phyloP scores from a whole-genome alignment of 2,113 vertebrate genomes.

The Alosa alosa region DNA sequence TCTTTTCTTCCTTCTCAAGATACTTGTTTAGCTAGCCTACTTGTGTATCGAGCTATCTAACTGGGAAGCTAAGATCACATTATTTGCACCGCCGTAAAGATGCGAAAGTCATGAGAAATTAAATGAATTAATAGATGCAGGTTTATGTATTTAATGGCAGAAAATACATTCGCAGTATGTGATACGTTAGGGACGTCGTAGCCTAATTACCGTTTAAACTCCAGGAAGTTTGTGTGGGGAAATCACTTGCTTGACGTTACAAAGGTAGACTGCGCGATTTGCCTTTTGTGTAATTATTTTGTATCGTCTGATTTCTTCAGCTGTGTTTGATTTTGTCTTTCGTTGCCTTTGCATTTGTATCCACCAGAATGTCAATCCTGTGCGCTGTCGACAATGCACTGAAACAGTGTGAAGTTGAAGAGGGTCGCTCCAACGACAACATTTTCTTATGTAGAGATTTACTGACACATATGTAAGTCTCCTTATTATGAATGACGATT shows the following conservation, averaged over 20 bases:
- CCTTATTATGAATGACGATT: neutral
- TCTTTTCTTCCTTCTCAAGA: neutral
- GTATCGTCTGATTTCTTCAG: neutral
- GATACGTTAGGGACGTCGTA: too few species aligned
- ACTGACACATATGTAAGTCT: neutral
- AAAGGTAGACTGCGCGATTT: neutral
- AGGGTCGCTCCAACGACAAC: constrained; percentile 51
- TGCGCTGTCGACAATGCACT: constrained; percentile 52
- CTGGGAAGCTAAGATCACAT: neutral
- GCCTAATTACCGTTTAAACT: too few species aligned
- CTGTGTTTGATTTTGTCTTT: neutral
- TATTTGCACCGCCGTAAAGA: neutral
- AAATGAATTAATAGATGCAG: neutral
- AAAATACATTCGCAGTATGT: neutral
- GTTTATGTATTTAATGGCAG: neutral
- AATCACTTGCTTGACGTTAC: neutral
- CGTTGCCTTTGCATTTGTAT: neutral
- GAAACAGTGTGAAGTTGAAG: constrained; percentile 58
- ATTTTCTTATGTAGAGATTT: constrained; percentile 51
- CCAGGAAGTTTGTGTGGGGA: neutral
- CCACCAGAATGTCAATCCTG: constrained; percentile 56
- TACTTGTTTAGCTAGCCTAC: neutral
- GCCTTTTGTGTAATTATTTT: neutral
- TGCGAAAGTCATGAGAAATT: neutral
- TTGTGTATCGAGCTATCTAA: neutral